Evolutionary conservation across 2,797 vertebrate genomes (phyloP).

Genomic region (Siniperca undulata): DNA sequence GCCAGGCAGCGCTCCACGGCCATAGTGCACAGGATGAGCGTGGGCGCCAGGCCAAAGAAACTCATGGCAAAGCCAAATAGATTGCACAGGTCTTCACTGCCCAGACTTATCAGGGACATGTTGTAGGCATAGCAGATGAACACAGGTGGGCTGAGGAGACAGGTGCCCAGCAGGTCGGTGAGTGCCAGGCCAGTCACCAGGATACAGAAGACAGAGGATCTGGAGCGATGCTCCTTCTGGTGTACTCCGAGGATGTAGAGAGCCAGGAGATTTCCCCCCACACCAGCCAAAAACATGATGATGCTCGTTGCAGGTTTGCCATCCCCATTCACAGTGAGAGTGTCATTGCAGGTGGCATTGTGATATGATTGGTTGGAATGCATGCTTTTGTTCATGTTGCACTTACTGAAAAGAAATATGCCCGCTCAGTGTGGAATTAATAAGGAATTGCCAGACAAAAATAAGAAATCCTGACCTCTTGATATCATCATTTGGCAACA

Average conservation of each 20-base stretch:
- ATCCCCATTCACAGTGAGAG: slow-evolving; percentile 47
- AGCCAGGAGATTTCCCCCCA: slow-evolving; percentile 90
- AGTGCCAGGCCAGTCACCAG: slow-evolving; percentile 91
- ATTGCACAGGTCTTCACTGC: slow-evolving; percentile 77
- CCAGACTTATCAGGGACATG: slow-evolving; percentile 82
- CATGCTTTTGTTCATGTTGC: slow-evolving; percentile 63
- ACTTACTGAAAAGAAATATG: neutral
- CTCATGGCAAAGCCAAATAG: slow-evolving; percentile 91
- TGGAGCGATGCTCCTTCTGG: slow-evolving; percentile 84
- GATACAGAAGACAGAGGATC: slow-evolving; percentile 90
- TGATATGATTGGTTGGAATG: slow-evolving; percentile 66
- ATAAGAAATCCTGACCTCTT: slow-evolving; percentile 27
- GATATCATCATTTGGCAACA: slow-evolving; percentile 31
- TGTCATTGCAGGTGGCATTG: slow-evolving; percentile 58
- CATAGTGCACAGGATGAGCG: slow-evolving; percentile 91
- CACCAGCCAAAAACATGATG: slow-evolving; percentile 89
- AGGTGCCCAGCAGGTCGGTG: slow-evolving; percentile 93
- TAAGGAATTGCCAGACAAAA: slow-evolving; percentile 12
- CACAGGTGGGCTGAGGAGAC: slow-evolving; percentile 90
- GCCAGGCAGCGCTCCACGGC: slow-evolving; percentile 93
- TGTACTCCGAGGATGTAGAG: slow-evolving; percentile 89
- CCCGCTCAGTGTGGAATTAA: slow-evolving; percentile 26
- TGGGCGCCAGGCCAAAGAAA: slow-evolving; percentile 91
- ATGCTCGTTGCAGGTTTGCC: slow-evolving; percentile 84
- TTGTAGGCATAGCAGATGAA: slow-evolving; percentile 89